Evolutionary conservation across 2,797 vertebrate species (phyloP).

Genomic region (Neopelma chrysocephalum): DNA sequence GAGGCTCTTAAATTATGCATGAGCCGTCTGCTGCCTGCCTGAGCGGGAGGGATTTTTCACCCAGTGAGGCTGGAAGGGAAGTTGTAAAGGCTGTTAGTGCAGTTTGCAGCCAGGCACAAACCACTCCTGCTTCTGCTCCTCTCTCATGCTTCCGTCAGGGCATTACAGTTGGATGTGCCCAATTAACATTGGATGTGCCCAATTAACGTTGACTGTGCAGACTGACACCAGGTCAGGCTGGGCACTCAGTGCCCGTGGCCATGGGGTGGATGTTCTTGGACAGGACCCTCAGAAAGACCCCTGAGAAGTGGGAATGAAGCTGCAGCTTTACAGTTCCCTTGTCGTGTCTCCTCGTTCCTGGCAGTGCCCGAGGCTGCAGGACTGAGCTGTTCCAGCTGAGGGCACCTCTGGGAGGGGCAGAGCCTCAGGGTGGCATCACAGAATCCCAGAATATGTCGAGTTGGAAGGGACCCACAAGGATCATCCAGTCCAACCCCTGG

Average conservation of each 20-base stretch:
- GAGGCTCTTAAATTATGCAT: slow-evolving; percentile 19
- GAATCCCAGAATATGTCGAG: not conserved
- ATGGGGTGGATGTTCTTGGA: not conserved
- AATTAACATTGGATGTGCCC: not conserved
- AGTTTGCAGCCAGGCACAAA: not conserved
- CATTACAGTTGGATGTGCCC: not conserved
- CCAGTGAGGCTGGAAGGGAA: not conserved
- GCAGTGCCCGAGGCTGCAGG: not conserved
- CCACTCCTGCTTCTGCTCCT: not conserved
- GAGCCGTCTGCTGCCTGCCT: not conserved
- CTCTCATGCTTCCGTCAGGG: fast-evolving
- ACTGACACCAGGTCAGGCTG: not conserved
- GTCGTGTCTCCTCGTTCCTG: fast-evolving
- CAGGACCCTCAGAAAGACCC: not conserved
- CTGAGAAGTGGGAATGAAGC: not conserved
- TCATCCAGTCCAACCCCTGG: not conserved
- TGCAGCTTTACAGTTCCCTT: not conserved
- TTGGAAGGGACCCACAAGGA: not conserved
- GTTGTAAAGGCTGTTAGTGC: not conserved
- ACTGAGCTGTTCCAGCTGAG: too few species aligned
- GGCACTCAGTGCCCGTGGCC: not conserved
- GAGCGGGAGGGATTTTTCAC: not conserved
- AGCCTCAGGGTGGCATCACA: not conserved
- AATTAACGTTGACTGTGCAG: not conserved
- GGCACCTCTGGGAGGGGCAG: not conserved